These are phyloP conservation scores for Nothobranchius kuhntae DNA, from an alignment of 2,113 vertebrate species.

Conservation along the genomic window DNA sequence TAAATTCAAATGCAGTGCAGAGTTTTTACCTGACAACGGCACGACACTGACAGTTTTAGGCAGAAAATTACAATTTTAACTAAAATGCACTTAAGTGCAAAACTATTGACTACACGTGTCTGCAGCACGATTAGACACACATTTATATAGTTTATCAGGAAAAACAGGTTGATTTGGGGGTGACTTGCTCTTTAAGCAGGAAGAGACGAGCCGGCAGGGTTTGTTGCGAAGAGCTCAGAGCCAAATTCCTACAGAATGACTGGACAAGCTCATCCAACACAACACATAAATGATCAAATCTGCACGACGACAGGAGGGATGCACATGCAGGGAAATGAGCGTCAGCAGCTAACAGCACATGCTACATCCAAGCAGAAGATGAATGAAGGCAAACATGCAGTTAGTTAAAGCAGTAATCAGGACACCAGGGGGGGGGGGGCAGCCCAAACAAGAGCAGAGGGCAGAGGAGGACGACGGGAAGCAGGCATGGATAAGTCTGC, in stretches of 20 bases:
- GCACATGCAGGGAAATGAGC: conserved; percentile 45
- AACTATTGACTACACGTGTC: too few relatives aligned
- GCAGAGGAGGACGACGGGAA: conserved; percentile 55
- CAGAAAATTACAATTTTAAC: too few relatives aligned
- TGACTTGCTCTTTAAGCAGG: too few relatives aligned
- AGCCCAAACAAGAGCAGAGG: conserved; percentile 51
- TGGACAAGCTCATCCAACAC: conserved; percentile 11
- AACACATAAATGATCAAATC: background rate
- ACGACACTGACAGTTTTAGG: too few relatives aligned
- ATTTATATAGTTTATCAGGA: too few relatives aligned
- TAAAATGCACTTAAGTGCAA: too few relatives aligned
- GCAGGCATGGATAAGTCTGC: conserved; percentile 87
- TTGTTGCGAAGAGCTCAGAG: too few relatives aligned
- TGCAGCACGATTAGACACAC: too few relatives aligned
- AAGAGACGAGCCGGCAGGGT: too few relatives aligned
- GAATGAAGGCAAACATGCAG: conserved; percentile 42
- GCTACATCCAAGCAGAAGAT: conserved; percentile 38
- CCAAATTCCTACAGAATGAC: background rate
- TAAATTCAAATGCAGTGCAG: too few relatives aligned
- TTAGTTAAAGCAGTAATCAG: conserved; percentile 57
- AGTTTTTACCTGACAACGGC: too few relatives aligned
- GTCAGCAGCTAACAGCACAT: conserved; percentile 13
- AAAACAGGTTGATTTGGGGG: too few relatives aligned
- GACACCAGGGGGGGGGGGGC: conserved; percentile 33
- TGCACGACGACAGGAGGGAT: conserved; percentile 3